Evolutionary conservation across 1,140 invertebrate species (phyloP).

Genomic region (Heterodera schachtii): DNA sequence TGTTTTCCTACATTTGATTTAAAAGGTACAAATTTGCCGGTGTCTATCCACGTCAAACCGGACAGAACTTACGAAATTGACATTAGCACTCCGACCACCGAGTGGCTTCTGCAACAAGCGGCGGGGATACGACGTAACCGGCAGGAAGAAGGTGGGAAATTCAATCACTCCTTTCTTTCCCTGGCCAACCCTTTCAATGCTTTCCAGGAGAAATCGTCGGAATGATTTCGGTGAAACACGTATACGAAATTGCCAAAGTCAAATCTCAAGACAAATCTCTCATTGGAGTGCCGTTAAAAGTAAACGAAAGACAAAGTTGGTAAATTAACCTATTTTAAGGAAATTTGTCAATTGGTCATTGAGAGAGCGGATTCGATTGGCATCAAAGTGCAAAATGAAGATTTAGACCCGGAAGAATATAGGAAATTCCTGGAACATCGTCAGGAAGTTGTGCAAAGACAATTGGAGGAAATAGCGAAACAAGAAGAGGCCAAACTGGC

Average conservation of each 20-base stretch:
- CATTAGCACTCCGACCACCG: constrained; percentile 81
- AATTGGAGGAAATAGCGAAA: constrained; percentile 80
- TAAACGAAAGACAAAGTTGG: constrained; percentile 78
- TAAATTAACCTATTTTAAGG: constrained; percentile 69
- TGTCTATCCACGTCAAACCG: constrained; percentile 67
- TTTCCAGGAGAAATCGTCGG: constrained; percentile 76
- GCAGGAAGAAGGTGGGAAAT: constrained; percentile 70
- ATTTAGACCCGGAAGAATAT: constrained; percentile 82
- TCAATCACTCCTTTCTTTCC: constrained; percentile 1
- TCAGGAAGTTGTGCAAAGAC: constrained; percentile 76
- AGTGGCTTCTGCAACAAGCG: constrained; percentile 89
- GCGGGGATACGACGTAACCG: constrained; percentile 84
- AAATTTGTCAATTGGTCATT: constrained; percentile 56
- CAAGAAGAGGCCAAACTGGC: constrained; percentile 89
- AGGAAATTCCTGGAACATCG: constrained; percentile 78
- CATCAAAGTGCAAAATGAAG: constrained; percentile 73
- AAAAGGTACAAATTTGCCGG: constrained; percentile 56
- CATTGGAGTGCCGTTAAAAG: constrained; percentile 73
- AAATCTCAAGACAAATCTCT: constrained; percentile 83
- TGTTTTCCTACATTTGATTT: constrained; percentile 12
- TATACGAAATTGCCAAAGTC: constrained; percentile 96
- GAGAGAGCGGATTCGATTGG: constrained; percentile 39
- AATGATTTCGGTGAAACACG: constrained; percentile 88
- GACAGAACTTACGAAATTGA: constrained; percentile 83
- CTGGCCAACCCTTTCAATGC: not conserved